Evolutionary conservation across 2,888 invertebrate genomes (phyloP).

Genomic region (Ormyrus rosae): DNA sequence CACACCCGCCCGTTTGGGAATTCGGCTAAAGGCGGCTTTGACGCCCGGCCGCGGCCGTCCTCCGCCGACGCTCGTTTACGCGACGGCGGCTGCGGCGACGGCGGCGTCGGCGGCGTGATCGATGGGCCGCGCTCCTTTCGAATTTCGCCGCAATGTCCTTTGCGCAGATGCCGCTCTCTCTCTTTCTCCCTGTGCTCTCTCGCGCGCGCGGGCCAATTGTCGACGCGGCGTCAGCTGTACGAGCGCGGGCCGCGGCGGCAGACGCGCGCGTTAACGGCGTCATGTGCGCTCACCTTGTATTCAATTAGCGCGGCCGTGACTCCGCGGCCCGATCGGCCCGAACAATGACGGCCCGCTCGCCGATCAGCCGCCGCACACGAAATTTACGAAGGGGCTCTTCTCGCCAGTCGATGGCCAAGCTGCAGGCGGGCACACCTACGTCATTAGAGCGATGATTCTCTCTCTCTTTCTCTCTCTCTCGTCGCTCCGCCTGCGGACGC

Average conservation of each 20-base stretch:
- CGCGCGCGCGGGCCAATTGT: slow-evolving; percentile 19
- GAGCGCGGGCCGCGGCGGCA: not conserved
- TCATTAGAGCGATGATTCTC: slow-evolving; percentile 67
- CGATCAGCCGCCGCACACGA: no score
- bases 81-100: no score
- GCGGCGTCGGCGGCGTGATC: no score
- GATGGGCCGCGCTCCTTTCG: no score
- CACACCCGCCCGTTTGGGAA: slow-evolving; percentile 77
- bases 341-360: no score
- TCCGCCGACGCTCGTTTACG: no score
- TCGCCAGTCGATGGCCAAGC: slow-evolving; percentile 11
- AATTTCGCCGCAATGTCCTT: no score
- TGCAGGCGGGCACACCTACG: slow-evolving; percentile 64
- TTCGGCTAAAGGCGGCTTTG: slow-evolving; percentile 62
- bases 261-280: not conserved
- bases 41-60: slow-evolving; percentile 35
- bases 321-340: not conserved
- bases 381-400: no score
- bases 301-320: slow-evolving; percentile 36
- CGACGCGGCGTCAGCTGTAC: slow-evolving; percentile 48
- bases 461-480: not conserved
- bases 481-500: slow-evolving; percentile 58
- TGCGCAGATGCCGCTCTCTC: slow-evolving; percentile 60
- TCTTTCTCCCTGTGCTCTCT: not conserved
- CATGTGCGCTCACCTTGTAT: slow-evolving; percentile 20